Percentiles rank a stretch among this genome's conserved stretches.
Evolutionary conservation across 1,140 invertebrate genomes (phyloP).

Genomic region (Saccostrea cuccullata): DNA sequence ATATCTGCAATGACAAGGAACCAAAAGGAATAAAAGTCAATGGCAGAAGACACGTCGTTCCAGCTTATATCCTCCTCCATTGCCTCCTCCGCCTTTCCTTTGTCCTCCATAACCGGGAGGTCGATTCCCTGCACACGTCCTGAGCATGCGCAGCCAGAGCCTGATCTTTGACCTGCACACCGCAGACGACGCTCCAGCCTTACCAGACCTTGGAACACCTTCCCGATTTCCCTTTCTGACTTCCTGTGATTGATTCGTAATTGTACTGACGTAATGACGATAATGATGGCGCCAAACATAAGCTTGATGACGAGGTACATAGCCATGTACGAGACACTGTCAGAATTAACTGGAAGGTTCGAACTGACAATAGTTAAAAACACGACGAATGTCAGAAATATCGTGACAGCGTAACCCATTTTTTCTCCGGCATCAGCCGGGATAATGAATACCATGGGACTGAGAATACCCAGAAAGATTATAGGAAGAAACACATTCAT

Average conservation of each 20-base stretch:
- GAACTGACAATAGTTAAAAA: neutral
- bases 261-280: neutral
- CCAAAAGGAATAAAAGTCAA: neutral
- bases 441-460: neutral
- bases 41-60: neutral
- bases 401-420: slow-evolving; percentile 14
- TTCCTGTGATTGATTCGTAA: neutral
- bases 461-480: neutral
- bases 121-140: neutral
- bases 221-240: neutral
- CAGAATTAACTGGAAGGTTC: neutral
- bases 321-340: neutral
- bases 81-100: neutral
- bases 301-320: neutral
- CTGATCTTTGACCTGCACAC: neutral
- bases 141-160: neutral
- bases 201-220: neutral
- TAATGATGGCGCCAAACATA: neutral
- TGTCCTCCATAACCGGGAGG: no score
- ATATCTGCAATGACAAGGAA: neutral
- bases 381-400: slow-evolving; percentile 15
- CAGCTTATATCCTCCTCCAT: neutral
- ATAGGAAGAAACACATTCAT: slow-evolving; percentile 10
- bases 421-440: slow-evolving; percentile 26
- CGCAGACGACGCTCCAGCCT: neutral